Conservation (phyloP, 2,797 vertebrate species). For the Limnodromus scolopaceus region DNA sequence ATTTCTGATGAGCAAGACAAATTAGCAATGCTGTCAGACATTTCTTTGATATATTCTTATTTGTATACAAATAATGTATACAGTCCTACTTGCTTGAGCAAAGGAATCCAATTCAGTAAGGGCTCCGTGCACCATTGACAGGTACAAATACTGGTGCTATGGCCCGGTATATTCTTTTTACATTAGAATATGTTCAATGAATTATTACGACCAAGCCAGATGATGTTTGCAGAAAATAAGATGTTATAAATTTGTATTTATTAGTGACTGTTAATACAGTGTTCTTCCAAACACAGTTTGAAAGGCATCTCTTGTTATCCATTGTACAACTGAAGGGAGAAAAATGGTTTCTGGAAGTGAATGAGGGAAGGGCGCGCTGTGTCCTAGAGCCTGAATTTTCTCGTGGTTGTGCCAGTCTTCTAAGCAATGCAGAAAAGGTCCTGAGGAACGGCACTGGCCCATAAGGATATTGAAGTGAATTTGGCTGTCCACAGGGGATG, state of each 20-base stretch:
- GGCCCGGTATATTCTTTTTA: background rate
- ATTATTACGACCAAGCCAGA: background rate
- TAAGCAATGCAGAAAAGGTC: conserved; percentile 50
- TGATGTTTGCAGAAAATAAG: background rate
- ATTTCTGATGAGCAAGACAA: background rate
- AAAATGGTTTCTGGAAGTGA: conserved; percentile 23
- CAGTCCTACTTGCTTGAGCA: background rate
- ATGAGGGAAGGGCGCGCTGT: background rate
- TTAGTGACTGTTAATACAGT: background rate
- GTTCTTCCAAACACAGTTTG: background rate
- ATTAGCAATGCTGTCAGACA: background rate
- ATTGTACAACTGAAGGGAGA: background rate
- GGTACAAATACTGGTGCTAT: background rate
- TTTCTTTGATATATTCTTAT: background rate
- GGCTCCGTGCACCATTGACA: background rate
- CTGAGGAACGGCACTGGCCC: conserved; percentile 33
- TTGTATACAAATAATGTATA: background rate
- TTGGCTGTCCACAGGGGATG: background rate
- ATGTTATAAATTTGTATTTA: background rate
- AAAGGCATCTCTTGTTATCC: background rate
- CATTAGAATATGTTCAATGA: background rate
- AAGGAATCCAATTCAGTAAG: background rate
- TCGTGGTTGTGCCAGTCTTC: conserved; percentile 11
- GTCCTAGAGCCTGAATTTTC: conserved; percentile 6
- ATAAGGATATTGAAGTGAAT: background rate